phyloP scores from a whole-genome alignment of 2,797 vertebrate species.

The Leptatherina wallacei region DNA sequence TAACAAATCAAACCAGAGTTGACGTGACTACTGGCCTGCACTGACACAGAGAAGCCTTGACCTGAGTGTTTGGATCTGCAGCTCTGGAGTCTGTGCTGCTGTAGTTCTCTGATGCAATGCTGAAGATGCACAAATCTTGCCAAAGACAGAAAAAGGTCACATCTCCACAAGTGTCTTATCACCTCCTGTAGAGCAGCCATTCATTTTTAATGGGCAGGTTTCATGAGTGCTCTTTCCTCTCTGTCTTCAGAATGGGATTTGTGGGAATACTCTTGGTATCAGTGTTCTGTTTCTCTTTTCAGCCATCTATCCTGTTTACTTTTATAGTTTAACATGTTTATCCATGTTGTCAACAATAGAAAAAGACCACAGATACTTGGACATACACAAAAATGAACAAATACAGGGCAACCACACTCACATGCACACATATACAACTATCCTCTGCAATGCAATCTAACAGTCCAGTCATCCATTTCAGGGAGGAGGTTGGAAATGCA shows the following conservation, averaged over 20 bases:
- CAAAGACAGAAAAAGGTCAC: slow-evolving; percentile 43
- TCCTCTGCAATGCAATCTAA: slow-evolving; percentile 28
- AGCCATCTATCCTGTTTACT: slow-evolving; percentile 54
- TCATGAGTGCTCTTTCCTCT: slow-evolving; percentile 24
- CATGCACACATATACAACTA: slow-evolving; percentile 11
- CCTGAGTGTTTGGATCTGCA: slow-evolving; percentile 38
- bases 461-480: slow-evolving; percentile 30
- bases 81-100: slow-evolving; percentile 25
- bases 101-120: slow-evolving; percentile 15
- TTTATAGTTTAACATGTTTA: slow-evolving; percentile 66
- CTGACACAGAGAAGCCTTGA: slow-evolving; percentile 38
- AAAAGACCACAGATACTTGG: slow-evolving; percentile 61
- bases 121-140: slow-evolving; percentile 44
- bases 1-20: slow-evolving; percentile 65
- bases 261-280: slow-evolving; percentile 34
- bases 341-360: slow-evolving; percentile 67
- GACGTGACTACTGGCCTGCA: slow-evolving; percentile 42
- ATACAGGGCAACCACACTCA: slow-evolving; percentile 47
- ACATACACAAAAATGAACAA: slow-evolving; percentile 63
- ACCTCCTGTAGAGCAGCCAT: slow-evolving; percentile 31
- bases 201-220: slow-evolving; percentile 58
- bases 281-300: slow-evolving; percentile 28
- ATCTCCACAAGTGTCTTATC: slow-evolving; percentile 37
- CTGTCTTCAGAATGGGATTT: slow-evolving; percentile 22
- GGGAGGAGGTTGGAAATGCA: slow-evolving; percentile 31